phyloP scores from a whole-genome alignment of 2,888 invertebrate genomes.

The Philhelius pedissequus region DNA sequence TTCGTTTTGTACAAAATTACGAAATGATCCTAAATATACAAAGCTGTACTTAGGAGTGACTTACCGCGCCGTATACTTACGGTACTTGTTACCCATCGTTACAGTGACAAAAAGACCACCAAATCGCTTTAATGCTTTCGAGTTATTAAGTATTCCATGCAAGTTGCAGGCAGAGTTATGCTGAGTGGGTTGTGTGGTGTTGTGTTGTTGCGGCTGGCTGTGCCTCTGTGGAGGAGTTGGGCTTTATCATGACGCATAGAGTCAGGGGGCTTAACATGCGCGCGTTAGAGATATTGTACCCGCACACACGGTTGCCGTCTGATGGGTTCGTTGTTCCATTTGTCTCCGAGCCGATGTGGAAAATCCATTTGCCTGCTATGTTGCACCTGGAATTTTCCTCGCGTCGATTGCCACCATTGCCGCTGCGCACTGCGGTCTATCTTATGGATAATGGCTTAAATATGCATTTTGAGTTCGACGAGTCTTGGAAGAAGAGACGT shows the following conservation, averaged over 20 bases:
- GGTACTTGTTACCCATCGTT: slow-evolving; percentile 57
- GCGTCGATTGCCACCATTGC: not conserved
- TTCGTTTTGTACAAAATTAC: slow-evolving; percentile 33
- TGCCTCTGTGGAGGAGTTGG: slow-evolving; percentile 27
- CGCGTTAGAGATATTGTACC: slow-evolving; percentile 51
- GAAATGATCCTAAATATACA: slow-evolving; percentile 26
- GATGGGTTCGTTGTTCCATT: slow-evolving; percentile 37
- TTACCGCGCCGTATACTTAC: slow-evolving; percentile 57
- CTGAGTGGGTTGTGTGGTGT: not conserved
- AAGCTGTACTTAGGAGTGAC: slow-evolving; percentile 38
- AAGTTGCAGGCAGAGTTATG: slow-evolving; percentile 21
- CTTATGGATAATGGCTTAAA: slow-evolving; percentile 58
- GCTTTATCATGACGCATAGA: slow-evolving; percentile 45
- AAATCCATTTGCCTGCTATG: slow-evolving; percentile 22
- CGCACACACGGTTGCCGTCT: slow-evolving; percentile 11
- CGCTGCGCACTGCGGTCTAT: slow-evolving; percentile 13
- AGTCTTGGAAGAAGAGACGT: slow-evolving; percentile 58
- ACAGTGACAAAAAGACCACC: slow-evolving; percentile 62
- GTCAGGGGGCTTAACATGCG: slow-evolving; percentile 17
- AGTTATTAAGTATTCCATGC: slow-evolving; percentile 62
- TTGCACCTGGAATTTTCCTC: slow-evolving; percentile 41
- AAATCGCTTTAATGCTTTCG: slow-evolving; percentile 27
- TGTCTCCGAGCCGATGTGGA: slow-evolving; percentile 33
- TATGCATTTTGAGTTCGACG: slow-evolving; percentile 45
- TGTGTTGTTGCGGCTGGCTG: not conserved